A percentile compares a stretch with the other conserved stretches of the same genome.
Evolutionary conservation across 1,140 invertebrate species (phyloP).

Genomic region (Daktulosphaira vitifoliae): DNA sequence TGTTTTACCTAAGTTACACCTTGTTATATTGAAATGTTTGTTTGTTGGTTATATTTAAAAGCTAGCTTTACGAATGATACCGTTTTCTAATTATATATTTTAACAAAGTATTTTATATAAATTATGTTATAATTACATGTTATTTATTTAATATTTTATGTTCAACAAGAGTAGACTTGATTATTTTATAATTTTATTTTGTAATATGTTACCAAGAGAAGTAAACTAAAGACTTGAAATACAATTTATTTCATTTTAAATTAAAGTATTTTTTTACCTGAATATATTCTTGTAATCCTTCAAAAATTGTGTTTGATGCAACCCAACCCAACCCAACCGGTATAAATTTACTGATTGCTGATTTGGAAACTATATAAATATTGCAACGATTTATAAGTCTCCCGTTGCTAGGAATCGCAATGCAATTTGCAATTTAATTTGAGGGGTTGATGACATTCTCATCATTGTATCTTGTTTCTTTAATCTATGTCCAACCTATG

Average conservation of each 20-base stretch:
- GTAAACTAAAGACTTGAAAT: too few species aligned
- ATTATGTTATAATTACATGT: too few species aligned
- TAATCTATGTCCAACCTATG: constrained; percentile 33
- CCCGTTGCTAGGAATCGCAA: constrained; percentile 40
- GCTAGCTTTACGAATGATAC: too few species aligned
- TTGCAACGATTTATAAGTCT: constrained; percentile 28
- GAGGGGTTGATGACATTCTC: constrained; percentile 36
- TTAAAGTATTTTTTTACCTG: background rate
- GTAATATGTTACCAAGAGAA: too few species aligned
- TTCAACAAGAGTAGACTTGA: too few species aligned
- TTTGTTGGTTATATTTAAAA: too few species aligned
- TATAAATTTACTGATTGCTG: constrained; percentile 12
- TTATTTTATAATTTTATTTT: too few species aligned
- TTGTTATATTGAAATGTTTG: too few species aligned
- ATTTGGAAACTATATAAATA: background rate
- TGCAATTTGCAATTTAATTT: constrained; percentile 38
- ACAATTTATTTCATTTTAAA: background rate
- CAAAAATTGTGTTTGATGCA: constrained; percentile 8
- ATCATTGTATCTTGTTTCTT: constrained; percentile 37
- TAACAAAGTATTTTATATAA: too few species aligned
- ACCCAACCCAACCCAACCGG: background rate
- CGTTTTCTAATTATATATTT: too few species aligned
- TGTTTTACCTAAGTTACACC: too few species aligned
- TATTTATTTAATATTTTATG: too few species aligned
- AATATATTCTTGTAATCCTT: constrained; percentile 8